A percentile compares a stretch with the other conserved stretches of the same genome.
phyloP scores from a whole-genome alignment of 2,797 vertebrate genomes.

The Pseudochirops corinnae region DNA sequence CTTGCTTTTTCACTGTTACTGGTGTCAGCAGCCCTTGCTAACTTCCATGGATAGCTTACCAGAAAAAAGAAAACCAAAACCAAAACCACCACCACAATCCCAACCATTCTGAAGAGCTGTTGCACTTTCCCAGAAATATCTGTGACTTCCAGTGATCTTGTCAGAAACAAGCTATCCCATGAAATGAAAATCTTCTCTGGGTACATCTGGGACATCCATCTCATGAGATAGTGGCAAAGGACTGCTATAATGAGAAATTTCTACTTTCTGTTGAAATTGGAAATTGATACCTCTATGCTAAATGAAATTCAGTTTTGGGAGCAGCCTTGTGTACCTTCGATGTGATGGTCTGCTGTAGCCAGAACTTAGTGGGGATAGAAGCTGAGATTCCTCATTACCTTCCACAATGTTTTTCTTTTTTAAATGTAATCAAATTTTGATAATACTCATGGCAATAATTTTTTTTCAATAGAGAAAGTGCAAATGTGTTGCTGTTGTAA shows the following conservation, averaged over 20 bases:
- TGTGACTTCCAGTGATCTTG: not conserved
- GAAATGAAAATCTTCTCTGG: slow-evolving; percentile 12
- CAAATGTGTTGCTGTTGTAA: not conserved
- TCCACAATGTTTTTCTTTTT: not conserved
- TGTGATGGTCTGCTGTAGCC: not conserved
- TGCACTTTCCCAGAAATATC: slow-evolving; percentile 47
- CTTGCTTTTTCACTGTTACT: slow-evolving; percentile 15
- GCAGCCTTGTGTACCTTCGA: not conserved
- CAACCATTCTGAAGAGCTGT: slow-evolving; percentile 17
- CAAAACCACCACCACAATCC: not conserved
- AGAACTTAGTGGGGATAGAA: not conserved
- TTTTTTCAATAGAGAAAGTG: not conserved
- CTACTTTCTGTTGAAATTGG: slow-evolving; percentile 35
- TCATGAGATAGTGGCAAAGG: not conserved
- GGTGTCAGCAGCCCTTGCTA: slow-evolving; percentile 8
- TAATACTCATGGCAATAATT: slow-evolving; percentile 7
- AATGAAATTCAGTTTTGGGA: slow-evolving; percentile 36
- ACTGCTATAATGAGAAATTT: not conserved
- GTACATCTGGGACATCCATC: not conserved
- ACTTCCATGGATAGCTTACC: slow-evolving; percentile 31
- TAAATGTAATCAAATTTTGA: not conserved
- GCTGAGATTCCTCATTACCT: not conserved
- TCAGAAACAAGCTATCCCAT: slow-evolving; percentile 3
- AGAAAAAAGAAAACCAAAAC: not conserved
- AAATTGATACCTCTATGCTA: slow-evolving; percentile 30